Percentiles rank a stretch among this genome's conserved stretches.
phyloP scores from a whole-genome alignment of 2,888 invertebrate genomes.

The Hedychridium roseum region DNA sequence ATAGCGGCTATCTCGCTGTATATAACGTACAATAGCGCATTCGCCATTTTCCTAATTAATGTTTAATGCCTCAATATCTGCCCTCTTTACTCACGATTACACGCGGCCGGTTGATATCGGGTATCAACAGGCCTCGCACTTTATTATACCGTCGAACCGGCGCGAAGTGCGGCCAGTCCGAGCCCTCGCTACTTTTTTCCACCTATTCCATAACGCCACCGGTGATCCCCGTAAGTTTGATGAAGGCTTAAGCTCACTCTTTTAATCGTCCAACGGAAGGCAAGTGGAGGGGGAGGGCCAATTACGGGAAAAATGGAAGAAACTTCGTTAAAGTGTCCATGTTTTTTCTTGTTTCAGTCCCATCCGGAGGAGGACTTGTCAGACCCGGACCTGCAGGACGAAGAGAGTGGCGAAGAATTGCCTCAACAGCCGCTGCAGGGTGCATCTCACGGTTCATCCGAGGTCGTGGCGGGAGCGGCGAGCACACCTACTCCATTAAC shows the following conservation, averaged over 20 bases:
- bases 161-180: no score
- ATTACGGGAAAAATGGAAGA: no score
- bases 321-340: no score
- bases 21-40: conserved; percentile 21
- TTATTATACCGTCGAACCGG: neutral
- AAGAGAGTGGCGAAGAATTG: conserved; percentile 65
- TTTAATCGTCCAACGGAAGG: no score
- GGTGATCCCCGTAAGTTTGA: no score
- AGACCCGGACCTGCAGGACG: conserved; percentile 68
- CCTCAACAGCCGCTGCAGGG: conserved; percentile 55
- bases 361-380: conserved; percentile 68
- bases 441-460: conserved; percentile 51
- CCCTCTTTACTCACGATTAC: conserved; percentile 32
- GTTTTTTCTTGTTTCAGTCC: conserved; percentile 64
- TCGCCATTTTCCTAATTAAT: conserved; percentile 51
- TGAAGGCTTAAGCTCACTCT: no score
- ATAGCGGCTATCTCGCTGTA: conserved; percentile 37
- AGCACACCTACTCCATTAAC: conserved; percentile 60
- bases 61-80: conserved; percentile 44
- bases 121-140: conserved; percentile 14
- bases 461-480: conserved; percentile 37
- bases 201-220: no score
- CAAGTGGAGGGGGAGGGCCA: no score
- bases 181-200: no score
- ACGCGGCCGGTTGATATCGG: conserved; percentile 31